Conservation (phyloP, 2,888 invertebrate species). For the Atrina japonica region DNA sequence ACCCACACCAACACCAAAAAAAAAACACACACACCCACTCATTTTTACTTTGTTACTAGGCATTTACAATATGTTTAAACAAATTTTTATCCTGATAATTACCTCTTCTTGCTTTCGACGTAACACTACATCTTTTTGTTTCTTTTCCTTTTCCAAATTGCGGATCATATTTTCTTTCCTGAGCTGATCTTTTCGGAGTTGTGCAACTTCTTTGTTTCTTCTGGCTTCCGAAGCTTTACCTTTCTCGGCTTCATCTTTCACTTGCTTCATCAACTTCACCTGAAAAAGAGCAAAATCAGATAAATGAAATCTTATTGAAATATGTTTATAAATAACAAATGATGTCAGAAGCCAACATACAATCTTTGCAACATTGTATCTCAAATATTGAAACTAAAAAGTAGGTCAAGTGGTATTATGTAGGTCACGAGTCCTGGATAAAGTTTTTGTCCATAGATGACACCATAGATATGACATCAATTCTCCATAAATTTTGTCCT, state of each 20-base stretch:
- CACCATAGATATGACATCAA: no score
- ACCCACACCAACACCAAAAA: no score
- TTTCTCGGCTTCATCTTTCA: slow-evolving; percentile 90
- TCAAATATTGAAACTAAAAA: neutral
- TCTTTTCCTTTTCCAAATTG: slow-evolving; percentile 91
- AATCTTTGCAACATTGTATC: neutral
- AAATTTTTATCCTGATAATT: no score
- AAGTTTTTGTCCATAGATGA: no score
- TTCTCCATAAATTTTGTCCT: no score
- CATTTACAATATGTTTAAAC: no score
- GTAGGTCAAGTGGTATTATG: no score
- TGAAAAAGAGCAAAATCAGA: slow-evolving; percentile 45
- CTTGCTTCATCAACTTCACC: slow-evolving; percentile 91
- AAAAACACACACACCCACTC: no score
- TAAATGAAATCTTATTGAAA: no score
- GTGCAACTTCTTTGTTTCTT: slow-evolving; percentile 92
- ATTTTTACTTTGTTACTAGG: no score
- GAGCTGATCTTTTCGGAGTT: slow-evolving; percentile 93
- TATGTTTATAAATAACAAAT: neutral
- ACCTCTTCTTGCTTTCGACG: slow-evolving; percentile 83
- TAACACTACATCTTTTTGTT: slow-evolving; percentile 93
- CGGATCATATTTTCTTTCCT: slow-evolving; percentile 93
- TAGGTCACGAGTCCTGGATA: no score
- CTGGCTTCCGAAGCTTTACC: slow-evolving; percentile 89
- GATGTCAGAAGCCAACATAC: neutral